phyloP scores from a whole-genome alignment of 2,888 invertebrate species.

The Lordiphosa andalusiaca region DNA sequence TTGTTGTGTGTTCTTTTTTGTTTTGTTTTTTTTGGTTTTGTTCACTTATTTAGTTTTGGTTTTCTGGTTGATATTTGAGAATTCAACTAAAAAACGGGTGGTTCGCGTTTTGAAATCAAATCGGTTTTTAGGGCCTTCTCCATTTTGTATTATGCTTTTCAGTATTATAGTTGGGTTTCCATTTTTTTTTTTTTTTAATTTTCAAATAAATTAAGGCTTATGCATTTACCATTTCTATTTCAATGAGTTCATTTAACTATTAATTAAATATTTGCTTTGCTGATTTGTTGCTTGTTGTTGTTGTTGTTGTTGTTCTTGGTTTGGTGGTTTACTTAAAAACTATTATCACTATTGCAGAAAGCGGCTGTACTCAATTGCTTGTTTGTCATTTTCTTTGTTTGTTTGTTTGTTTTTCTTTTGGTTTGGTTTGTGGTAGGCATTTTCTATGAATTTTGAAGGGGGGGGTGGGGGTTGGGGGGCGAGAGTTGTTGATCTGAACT shows the following conservation, averaged over 20 bases:
- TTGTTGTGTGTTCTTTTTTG: slow-evolving; percentile 3
- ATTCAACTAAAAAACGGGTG: slow-evolving; percentile 24
- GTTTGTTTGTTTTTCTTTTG: too few species aligned
- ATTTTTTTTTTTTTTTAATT: too few species aligned
- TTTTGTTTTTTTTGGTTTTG: slow-evolving; percentile 21
- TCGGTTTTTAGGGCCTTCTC: slow-evolving; percentile 16
- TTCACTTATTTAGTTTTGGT: slow-evolving; percentile 25
- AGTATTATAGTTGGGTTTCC: slow-evolving; percentile 15
- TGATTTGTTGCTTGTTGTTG: slow-evolving; percentile 28
- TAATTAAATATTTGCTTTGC: slow-evolving; percentile 43
- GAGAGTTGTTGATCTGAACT: slow-evolving; percentile 45
- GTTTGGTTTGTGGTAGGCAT: slow-evolving; percentile 62
- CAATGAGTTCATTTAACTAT: slow-evolving; percentile 54
- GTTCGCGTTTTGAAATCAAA: slow-evolving; percentile 14
- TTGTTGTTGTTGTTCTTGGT: slow-evolving; percentile 24
- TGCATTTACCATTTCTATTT: slow-evolving; percentile 59
- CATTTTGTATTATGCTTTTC: slow-evolving; percentile 17
- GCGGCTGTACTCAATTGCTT: slow-evolving; percentile 71
- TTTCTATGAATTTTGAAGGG: slow-evolving; percentile 47
- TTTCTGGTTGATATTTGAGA: slow-evolving; percentile 26
- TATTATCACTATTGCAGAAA: slow-evolving; percentile 81
- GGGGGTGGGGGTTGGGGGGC: slow-evolving; percentile 1
- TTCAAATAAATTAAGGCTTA: slow-evolving; percentile 16
- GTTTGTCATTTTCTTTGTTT: slow-evolving; percentile 26
- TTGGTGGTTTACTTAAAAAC: slow-evolving; percentile 77